Evolutionary conservation across 2,797 vertebrate species (phyloP), one percentile per base, ranked within the genome.

Genomic region (Anolis apletophallus): DNA sequence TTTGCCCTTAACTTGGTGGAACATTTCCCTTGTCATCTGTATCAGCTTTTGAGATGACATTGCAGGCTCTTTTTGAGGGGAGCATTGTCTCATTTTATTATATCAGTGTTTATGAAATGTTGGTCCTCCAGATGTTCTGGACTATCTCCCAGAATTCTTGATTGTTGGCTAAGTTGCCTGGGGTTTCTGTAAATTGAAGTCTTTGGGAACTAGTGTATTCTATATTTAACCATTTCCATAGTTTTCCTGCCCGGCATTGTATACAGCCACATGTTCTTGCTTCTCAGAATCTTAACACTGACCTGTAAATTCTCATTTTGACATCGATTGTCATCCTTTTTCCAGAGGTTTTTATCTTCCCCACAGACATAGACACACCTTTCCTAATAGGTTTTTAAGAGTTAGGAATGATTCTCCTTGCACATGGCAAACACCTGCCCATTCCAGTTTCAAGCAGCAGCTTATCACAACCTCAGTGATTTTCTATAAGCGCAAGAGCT

Each of bases 371-470:
- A 81, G 79, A 80, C 50, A 87, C 90, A 84, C 59, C 59, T 82
- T 72, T 83, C n/a, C 71, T 72, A 91, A 29, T 93, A 90, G 81
- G 46, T 88, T 88, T 92, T 85, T 89, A 92, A 88, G 90, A 32
- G 6, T 9, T 7, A 7, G 91, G 86, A 88, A 81, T 1, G 10
- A 91, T 88, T 95, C 90, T 87, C 94, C 88, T 93, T 92, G 88
- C 59, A 91, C 91, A 94, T 92, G 90, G 89, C 87, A 93, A 79
- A 79, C 57, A 46, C 88, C 90, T 92, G 86, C 92, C 90, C 91
- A 73, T 61, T 76, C n/a, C 73, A 81, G 81, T 85, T 89, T 91
- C 85, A 67, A 67, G 71, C 67, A 59, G 50, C 75, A 77, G 50
- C 80, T 88, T 92, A 93, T 89, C 80, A 23, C 88, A 85, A 29